These are phyloP conservation scores for Atrina japonica DNA, from an alignment of 2,888 invertebrate species.

Conservation along the genomic window DNA sequence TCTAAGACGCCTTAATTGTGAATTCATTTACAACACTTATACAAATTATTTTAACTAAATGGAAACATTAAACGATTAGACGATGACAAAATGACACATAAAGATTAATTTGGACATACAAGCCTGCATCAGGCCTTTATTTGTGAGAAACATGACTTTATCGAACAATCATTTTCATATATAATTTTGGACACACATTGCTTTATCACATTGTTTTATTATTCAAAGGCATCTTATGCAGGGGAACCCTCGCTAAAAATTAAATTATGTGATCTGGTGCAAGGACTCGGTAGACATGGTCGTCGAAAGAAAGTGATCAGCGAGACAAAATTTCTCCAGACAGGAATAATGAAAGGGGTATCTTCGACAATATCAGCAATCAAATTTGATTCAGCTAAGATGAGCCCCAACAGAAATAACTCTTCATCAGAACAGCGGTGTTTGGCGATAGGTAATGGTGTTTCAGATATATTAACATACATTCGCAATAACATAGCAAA, in stretches of 20 bases:
- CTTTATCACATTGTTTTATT: too few relatives aligned
- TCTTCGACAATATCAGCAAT: slow-evolving; percentile 1
- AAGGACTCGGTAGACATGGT: slow-evolving; percentile 2
- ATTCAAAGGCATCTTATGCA: not conserved
- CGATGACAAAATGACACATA: too few relatives aligned
- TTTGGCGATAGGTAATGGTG: too few relatives aligned
- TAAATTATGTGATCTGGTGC: not conserved
- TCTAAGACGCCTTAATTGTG: too few relatives aligned
- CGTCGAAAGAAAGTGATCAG: not conserved
- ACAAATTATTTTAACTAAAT: too few relatives aligned
- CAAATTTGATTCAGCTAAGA: not conserved
- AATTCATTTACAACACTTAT: too few relatives aligned
- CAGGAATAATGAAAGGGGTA: slow-evolving; percentile 5
- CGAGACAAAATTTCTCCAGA: slow-evolving; percentile 4
- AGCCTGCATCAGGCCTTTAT: too few relatives aligned
- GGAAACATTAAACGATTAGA: too few relatives aligned
- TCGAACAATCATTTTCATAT: not conserved
- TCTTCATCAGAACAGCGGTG: not conserved
- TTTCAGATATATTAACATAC: not conserved
- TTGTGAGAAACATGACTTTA: not conserved
- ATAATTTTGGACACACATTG: not conserved
- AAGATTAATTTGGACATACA: too few relatives aligned
- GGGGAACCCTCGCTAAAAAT: not conserved
- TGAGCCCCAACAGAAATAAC: not conserved
- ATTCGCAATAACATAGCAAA: too few relatives aligned